Evolutionary conservation across 2,113 vertebrate genomes (phyloP).

Genomic region (Oxyura jamaicensis): DNA sequence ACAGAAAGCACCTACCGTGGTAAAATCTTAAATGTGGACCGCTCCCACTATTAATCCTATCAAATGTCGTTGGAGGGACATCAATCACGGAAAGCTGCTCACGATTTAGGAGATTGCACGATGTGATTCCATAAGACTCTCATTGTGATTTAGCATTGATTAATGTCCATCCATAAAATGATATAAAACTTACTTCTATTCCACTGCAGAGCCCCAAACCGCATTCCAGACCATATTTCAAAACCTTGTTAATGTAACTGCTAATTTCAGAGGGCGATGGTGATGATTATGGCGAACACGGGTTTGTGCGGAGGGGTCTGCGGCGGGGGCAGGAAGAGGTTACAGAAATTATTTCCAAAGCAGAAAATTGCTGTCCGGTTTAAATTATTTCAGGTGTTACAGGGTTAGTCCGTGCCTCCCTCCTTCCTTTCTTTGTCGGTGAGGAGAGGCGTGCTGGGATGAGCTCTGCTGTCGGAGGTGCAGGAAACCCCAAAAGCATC

Average conservation of each 20-base stretch:
- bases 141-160: conserved; percentile 65
- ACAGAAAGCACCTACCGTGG: neutral
- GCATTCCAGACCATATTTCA: conserved; percentile 42
- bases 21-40: neutral
- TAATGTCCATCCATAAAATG: conserved; percentile 58
- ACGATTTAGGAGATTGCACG: conserved; percentile 46
- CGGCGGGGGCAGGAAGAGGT: conserved; percentile 31
- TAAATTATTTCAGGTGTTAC: neutral
- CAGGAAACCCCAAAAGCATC: neutral
- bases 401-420: neutral
- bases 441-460: neutral
- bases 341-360: conserved; percentile 47
- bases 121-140: conserved; percentile 54
- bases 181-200: conserved; percentile 59
- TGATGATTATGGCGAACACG: conserved; percentile 12
- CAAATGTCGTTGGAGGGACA: neutral
- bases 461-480: no score
- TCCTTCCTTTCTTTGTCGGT: neutral
- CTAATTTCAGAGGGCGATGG: conserved; percentile 42
- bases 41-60: neutral
- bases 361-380: neutral
- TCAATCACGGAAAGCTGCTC: neutral
- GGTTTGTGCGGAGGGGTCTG: conserved; percentile 13
- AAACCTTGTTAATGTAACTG: conserved; percentile 57
- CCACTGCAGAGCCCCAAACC: conserved; percentile 24